Evolutionary conservation across 2,113 vertebrate genomes (phyloP), one percentile per base, ranked within the genome.

Genomic region (Thermophis baileyi): DNA sequence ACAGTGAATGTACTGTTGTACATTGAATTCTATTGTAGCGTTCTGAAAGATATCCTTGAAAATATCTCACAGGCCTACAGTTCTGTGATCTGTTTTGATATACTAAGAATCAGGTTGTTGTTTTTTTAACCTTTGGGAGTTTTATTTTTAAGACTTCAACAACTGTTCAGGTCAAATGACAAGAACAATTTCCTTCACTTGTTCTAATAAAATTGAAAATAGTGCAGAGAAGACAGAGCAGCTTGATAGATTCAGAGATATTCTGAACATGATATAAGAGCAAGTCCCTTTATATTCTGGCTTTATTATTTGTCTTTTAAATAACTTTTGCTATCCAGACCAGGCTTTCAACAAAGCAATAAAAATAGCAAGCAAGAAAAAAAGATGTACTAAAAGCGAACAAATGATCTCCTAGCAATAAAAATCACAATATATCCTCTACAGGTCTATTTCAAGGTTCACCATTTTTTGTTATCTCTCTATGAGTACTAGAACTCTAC

Each of bases 401-500:
- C 95, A 96, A 96, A 96, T 92, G 89, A 89, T 5, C n/a, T 69
- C 69, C 25, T 25, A 81, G 90, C 63, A 93, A 94, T 89, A 95
- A 94, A 69, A 95, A 96, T 92, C 93, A 40, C 92, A 91, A 51
- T 3, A 94, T 90, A 93, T 94, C 94, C 89, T 94, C 87, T 85
- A 90, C 85, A 93, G 94, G 96, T 96, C 92, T 92, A 95, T 95
- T 95, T 96, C 94, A 91, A 55, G 89, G 91, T 94, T 92, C 50
- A 91, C 92, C 91, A 93, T 92, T 95, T 96, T 95, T 96, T 93
- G 94, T 96, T 92, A 95, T 74, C 88, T 95, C 90, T 94, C 92
- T 89, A 91, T 69, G 89, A 94, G 90, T 0, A 16, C 4, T 27
- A 91, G 69, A 4, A 89, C 14, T 93, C 94, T 95, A 96, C 91